phyloP scores from a whole-genome alignment of 2,888 invertebrate genomes.

The Cheilosia vernalis region DNA sequence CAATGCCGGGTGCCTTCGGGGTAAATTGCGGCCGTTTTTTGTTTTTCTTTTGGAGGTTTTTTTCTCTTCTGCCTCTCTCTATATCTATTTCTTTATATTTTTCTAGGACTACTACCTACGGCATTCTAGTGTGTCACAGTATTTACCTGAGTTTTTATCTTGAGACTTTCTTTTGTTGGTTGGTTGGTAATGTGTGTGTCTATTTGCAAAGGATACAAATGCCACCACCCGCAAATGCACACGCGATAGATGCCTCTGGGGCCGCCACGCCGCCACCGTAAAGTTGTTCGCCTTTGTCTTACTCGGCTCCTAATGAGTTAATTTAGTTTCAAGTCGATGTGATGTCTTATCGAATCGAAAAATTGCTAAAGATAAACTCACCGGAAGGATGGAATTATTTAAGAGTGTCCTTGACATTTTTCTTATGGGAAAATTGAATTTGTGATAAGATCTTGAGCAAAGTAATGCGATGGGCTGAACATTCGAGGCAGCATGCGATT shows the following conservation, averaged over 20 bases:
- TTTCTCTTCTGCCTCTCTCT: not conserved
- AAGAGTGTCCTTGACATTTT: constrained; percentile 60
- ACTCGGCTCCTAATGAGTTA: constrained; percentile 46
- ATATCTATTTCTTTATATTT: constrained; percentile 17
- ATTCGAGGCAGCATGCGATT: too few relatives aligned
- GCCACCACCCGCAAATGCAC: constrained; percentile 55
- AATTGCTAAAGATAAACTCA: constrained; percentile 57
- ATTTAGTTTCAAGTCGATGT: constrained; percentile 64
- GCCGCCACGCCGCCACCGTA: constrained; percentile 6
- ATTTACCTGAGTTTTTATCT: constrained; percentile 66
- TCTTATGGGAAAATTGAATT: constrained; percentile 7
- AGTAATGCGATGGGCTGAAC: not conserved
- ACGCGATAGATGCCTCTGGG: constrained; percentile 63
- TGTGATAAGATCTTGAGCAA: not conserved
- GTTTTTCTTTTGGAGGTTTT: constrained; percentile 11
- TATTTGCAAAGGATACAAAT: constrained; percentile 51
- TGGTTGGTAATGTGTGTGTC: constrained; percentile 22
- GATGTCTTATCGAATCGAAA: constrained; percentile 69
- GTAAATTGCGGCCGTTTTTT: constrained; percentile 48
- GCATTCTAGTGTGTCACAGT: constrained; percentile 57
- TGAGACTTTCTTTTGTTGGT: constrained; percentile 34
- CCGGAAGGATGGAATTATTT: constrained; percentile 45
- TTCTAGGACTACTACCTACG: constrained; percentile 37
- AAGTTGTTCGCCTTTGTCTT: constrained; percentile 59
- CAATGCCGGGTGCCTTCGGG: constrained; percentile 56